phyloP scores from a whole-genome alignment of 2,797 vertebrate genomes.

The Furcifer pardalis region DNA sequence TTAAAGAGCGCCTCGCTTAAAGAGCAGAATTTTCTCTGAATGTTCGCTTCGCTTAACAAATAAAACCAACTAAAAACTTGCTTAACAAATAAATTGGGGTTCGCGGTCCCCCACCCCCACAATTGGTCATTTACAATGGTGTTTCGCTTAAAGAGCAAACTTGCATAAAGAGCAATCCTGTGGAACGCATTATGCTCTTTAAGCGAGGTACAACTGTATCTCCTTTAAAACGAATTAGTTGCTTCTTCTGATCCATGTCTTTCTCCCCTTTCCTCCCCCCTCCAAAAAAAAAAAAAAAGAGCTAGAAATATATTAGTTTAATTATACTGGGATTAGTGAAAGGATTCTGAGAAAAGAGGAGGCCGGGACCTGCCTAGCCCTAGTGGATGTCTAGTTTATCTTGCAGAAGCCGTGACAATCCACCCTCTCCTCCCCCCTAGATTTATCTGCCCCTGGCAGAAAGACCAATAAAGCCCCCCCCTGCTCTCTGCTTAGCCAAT shows the following conservation, averaged over 20 bases:
- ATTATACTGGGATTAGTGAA: slow-evolving; percentile 37
- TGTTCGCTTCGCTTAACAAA: too few relatives aligned
- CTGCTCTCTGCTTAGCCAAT: neutral
- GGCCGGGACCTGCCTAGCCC: neutral
- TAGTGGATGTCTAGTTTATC: slow-evolving; percentile 33
- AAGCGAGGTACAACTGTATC: too few relatives aligned
- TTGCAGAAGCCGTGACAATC: neutral
- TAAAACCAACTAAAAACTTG: too few relatives aligned
- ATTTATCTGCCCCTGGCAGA: neutral
- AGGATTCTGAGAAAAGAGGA: neutral
- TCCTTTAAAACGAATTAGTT: slow-evolving; percentile 33
- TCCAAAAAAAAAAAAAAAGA: neutral
- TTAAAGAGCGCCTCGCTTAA: too few relatives aligned
- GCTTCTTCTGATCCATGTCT: neutral
- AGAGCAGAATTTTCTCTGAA: too few relatives aligned
- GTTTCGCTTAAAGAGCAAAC: too few relatives aligned
- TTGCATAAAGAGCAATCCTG: too few relatives aligned
- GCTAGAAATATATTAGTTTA: slow-evolving; percentile 29
- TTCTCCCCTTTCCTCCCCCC: too few relatives aligned
- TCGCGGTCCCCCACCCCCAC: too few relatives aligned
- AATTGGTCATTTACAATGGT: too few relatives aligned
- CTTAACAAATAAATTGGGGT: too few relatives aligned
- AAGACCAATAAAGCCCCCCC: neutral
- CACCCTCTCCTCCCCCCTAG: neutral
- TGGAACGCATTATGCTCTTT: too few relatives aligned